phyloP scores from a whole-genome alignment of 1,140 invertebrate genomes.

The Neoseiulus cucumeris region DNA sequence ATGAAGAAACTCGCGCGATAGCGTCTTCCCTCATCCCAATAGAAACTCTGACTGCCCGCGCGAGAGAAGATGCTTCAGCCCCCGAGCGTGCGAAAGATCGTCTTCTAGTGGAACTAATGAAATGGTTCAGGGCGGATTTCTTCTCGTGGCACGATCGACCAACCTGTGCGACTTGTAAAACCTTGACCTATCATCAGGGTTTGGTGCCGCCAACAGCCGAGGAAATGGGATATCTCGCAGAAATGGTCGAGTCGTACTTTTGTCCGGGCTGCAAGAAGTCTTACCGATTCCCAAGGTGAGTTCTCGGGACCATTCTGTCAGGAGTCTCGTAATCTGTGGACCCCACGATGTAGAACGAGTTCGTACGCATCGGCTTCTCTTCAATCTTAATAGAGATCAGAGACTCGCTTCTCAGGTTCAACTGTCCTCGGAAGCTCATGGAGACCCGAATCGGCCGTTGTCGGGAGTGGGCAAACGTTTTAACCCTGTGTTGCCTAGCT shows the following conservation, averaged over 20 bases:
- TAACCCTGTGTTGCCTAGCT: constrained; percentile 61
- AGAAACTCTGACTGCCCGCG: neutral
- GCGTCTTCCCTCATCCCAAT: neutral
- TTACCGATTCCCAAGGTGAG: constrained; percentile 47
- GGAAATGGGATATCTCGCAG: constrained; percentile 28
- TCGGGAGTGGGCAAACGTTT: constrained; percentile 92
- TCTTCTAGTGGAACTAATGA: constrained; percentile 51
- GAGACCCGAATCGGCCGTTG: constrained; percentile 59
- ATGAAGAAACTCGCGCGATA: neutral
- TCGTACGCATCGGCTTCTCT: too few relatives aligned
- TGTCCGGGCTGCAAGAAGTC: constrained; percentile 35
- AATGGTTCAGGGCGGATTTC: constrained; percentile 79
- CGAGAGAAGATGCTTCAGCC: too few relatives aligned
- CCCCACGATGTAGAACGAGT: too few relatives aligned
- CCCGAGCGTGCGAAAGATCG: constrained; percentile 39
- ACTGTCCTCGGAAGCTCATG: constrained; percentile 44
- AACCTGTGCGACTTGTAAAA: constrained; percentile 34
- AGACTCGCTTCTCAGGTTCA: constrained; percentile 40
- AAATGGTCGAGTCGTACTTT: constrained; percentile 30
- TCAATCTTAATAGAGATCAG: too few relatives aligned
- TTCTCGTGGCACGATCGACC: constrained; percentile 73
- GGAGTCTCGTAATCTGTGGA: too few relatives aligned
- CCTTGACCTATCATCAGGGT: constrained; percentile 25
- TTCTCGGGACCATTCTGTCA: too few relatives aligned
- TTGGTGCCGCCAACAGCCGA: constrained; percentile 23